Base-by-base conservation (phyloP, 2,797 vertebrate species). In the Etheostoma perlongum region DNA sequence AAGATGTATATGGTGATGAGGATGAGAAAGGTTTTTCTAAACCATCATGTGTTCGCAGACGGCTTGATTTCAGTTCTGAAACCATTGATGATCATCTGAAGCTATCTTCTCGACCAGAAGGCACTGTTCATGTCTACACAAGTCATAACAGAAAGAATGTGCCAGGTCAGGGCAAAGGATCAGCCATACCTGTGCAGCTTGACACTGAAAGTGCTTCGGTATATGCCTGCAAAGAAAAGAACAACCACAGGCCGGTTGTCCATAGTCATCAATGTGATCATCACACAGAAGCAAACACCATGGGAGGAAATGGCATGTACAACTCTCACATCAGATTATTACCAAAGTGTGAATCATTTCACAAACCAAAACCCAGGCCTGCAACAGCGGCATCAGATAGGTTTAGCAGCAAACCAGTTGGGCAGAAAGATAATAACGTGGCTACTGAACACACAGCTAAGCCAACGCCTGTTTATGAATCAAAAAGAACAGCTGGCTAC, bases 401-500 rank as follows among this genome's bases (percentile, higher is more conserved):
- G 40, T 59, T 64, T 15, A 67, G 27, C 44, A 70, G 27, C 65
- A 85, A 86, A 73, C 11, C 19, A 30, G 51, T 33, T 16, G 42
- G 44, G 33, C 19, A 62, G 19, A 84, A 82, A 78, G 52, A 80
- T 13, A 81, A 51, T 7, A 19, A 80, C 53, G 14, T 14, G 4
- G 23, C 14, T 42, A 48, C 25, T 70, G 76, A 52, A 53, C 55
- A 36, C 67, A 68, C 25, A 27, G 3, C 36, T 14, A 81, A 93
- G 67, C 61, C 73, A 85, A 94, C 91, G 44, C 52, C 92, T 36
- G 72, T 96, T 81, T 96, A 96, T 85, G 94, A 91, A 91, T 90
- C 94, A 70, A 92, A 92, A 88, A 94, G 90, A 88, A 71, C 92
- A 88, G 88, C 93, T 19, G 95, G 95, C 13, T 97, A 97, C 92